Conservation (phyloP, 2,797 vertebrate genomes). For the Tangara arthus region DNA sequence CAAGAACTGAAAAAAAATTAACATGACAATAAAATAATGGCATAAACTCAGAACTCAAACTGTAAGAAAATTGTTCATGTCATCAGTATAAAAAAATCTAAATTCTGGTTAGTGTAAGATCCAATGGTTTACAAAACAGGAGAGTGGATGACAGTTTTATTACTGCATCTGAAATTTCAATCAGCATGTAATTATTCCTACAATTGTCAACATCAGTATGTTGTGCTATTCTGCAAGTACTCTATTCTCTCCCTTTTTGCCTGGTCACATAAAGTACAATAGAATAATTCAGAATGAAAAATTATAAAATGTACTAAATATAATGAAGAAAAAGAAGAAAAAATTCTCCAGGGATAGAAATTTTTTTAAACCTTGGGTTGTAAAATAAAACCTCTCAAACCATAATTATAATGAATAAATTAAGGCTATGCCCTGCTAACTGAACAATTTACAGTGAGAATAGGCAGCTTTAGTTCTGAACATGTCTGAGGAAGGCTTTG, state of each 20-base stretch:
- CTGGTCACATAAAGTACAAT: background rate
- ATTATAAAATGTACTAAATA: background rate
- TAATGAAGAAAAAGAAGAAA: background rate
- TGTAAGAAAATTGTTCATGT: background rate
- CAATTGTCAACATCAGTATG: background rate
- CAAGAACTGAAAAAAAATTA: background rate
- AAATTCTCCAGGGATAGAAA: background rate
- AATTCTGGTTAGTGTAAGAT: background rate
- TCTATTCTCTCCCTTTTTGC: background rate
- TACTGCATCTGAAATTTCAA: background rate
- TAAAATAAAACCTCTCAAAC: background rate
- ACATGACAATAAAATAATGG: background rate
- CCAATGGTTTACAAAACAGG: background rate
- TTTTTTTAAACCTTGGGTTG: background rate
- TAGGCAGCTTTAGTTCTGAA: background rate
- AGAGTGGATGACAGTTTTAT: background rate
- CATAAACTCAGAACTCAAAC: background rate
- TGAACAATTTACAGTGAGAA: background rate
- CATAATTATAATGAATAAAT: background rate
- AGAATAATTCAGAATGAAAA: background rate
- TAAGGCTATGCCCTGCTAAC: background rate
- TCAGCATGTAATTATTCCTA: background rate
- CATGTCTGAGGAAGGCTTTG: background rate
- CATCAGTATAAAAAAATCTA: background rate
- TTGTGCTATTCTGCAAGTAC: background rate